These are phyloP conservation scores for Galerucella pusilla DNA, from an alignment of 2,888 invertebrate genomes.

Conservation along the genomic window DNA sequence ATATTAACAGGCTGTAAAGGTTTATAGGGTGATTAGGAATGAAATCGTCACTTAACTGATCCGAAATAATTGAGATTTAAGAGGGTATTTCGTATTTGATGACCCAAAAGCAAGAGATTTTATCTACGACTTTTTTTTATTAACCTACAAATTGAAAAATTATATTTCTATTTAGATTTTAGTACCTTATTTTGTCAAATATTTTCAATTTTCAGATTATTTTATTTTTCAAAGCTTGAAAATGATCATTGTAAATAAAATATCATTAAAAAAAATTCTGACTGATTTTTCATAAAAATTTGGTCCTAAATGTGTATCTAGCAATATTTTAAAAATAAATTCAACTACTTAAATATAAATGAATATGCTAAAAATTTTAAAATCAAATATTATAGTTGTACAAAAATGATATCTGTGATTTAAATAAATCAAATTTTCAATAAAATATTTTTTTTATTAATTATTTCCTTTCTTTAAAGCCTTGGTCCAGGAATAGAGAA, in stretches of 20 bases:
- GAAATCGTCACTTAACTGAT: too few relatives aligned
- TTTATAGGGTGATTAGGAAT: too few relatives aligned
- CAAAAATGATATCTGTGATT: conserved; percentile 25
- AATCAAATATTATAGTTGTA: neutral
- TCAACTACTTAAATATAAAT: neutral
- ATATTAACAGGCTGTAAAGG: too few relatives aligned
- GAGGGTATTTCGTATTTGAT: too few relatives aligned
- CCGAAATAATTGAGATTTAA: too few relatives aligned
- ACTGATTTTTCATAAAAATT: neutral
- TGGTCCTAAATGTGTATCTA: conserved; percentile 8
- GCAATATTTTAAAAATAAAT: conserved; percentile 12
- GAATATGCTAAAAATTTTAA: neutral
- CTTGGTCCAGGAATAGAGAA: too few relatives aligned
- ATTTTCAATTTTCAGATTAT: neutral
- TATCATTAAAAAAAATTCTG: neutral
- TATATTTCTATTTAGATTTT: too few relatives aligned
- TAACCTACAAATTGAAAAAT: too few relatives aligned
- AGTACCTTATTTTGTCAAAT: neutral
- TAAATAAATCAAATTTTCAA: conserved; percentile 16
- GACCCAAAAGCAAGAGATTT: too few relatives aligned
- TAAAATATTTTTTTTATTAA: neutral
- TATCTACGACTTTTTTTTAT: too few relatives aligned
- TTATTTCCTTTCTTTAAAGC: too few relatives aligned
- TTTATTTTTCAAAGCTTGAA: neutral
- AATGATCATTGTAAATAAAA: neutral